Percentiles rank a stretch among this genome's conserved stretches.
These are phyloP conservation scores for Psittacara wagleri DNA, from an alignment of 2,113 vertebrate species.

Conservation along the genomic window DNA sequence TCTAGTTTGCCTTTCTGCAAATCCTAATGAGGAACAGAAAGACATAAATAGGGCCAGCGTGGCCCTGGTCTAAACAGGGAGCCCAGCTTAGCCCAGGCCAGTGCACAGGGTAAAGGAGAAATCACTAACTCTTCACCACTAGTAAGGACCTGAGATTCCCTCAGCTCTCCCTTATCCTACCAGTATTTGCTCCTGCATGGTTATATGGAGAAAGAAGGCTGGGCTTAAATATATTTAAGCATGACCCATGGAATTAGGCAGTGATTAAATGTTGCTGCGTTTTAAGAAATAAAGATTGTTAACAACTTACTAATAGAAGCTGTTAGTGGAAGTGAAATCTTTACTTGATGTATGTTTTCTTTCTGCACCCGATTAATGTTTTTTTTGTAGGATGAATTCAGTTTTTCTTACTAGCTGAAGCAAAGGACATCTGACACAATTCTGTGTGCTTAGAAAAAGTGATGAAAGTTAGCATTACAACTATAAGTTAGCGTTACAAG, in stretches of 20 bases:
- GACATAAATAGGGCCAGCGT: not conserved
- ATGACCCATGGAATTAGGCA: not conserved
- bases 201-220: not conserved
- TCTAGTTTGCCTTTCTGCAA: not conserved
- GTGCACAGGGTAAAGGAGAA: not conserved
- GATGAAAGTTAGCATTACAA: not conserved
- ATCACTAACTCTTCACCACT: not conserved
- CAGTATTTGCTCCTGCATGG: not conserved
- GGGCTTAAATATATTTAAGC: not conserved
- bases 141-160: not conserved
- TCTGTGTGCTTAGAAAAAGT: not conserved
- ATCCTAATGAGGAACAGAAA: not conserved
- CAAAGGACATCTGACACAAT: not conserved
- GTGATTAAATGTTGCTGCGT: not conserved
- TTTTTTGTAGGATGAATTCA: not conserved
- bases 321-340: not conserved
- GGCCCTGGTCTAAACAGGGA: not conserved
- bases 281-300: not conserved
- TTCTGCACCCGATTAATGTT: not conserved
- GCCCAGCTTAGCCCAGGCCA: not conserved
- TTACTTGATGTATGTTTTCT: not conserved
- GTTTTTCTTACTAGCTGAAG: not conserved
- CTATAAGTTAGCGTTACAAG: not conserved
- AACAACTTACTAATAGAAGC: not conserved
- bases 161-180: not conserved